Evolutionary conservation across 2,797 vertebrate genomes (phyloP), one percentile per base, ranked within the genome.

Genomic region (Ctenopoma kingsleyae): DNA sequence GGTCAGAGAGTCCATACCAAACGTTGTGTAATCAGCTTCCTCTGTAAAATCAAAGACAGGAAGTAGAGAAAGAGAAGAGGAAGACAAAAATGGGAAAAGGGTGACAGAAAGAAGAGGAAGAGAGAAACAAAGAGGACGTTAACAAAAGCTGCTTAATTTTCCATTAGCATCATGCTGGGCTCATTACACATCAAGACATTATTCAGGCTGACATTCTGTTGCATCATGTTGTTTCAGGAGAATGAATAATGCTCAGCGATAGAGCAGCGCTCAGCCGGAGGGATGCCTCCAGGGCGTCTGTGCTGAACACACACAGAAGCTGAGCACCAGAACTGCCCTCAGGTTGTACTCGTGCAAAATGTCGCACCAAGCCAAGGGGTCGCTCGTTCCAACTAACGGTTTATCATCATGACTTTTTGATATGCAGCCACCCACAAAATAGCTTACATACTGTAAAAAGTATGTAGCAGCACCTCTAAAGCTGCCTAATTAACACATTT

Each of bases 1-100:
- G 9, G 94, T 96, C 82, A 99, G 84, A 0, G 96, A 96, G 72
- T 98, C 95, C 0, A 95, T 97, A 57, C 96, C 95, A 20, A 99
- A 98, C 20, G 96, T 93, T 32, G 96, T 95, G 89, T 99, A 98
- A 89, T 99, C 98, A 3, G 97, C 98, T 84, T 99, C 98, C 84
- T 99, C 98, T 99, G 91, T 61, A 60, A 60, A 64, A 68, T 0
- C 47, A 84, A 58, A 89, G 1, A 64, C 47, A 54, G 68, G 61
- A 84, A 63, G 56, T 13, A 38, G 35, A 72, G 19, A 59, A 47
- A 55, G 25, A 22, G 55, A 81, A 76, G 55, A 74, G 63, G 35
- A 65, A 62, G 41, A 58, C 1, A 54, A 49, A 56, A 55, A 43
- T 10, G 11, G 48, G 51, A 9, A 60, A 63, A 50, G 9, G 6